Conservation (phyloP, 2,113 vertebrate species). For the Heteronetta atricapilla region DNA sequence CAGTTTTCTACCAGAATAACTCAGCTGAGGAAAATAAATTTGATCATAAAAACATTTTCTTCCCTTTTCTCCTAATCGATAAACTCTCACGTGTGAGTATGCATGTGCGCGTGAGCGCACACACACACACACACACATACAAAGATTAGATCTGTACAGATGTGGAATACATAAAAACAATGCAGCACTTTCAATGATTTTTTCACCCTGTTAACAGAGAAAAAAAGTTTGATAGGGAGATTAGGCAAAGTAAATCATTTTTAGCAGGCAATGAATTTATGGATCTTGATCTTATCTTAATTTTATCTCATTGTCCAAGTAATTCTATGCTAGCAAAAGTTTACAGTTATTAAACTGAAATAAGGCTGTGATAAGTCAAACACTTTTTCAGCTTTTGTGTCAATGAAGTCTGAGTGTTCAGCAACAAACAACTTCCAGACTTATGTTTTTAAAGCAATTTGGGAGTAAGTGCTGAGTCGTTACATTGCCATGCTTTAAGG, state of each 20-base stretch:
- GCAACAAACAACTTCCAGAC: background rate
- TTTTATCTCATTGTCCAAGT: background rate
- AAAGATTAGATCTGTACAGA: background rate
- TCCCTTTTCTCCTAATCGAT: background rate
- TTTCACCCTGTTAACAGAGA: background rate
- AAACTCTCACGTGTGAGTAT: too few species aligned
- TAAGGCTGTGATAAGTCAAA: background rate
- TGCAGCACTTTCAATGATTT: background rate
- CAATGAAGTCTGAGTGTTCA: background rate
- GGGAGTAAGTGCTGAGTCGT: background rate
- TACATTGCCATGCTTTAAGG: background rate
- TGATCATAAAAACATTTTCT: background rate
- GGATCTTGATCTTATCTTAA: background rate
- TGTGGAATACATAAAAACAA: background rate
- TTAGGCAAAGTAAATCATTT: background rate
- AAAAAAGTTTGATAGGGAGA: background rate
- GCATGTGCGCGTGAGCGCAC: too few species aligned
- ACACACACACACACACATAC: too few species aligned
- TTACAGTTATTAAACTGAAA: background rate
- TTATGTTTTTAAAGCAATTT: background rate
- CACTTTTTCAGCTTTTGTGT: background rate
- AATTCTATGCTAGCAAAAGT: background rate
- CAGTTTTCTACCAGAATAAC: background rate
- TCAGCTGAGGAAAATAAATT: background rate
- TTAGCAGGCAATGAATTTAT: background rate